These are phyloP conservation scores for Eudasyphora cyanicolor DNA, from an alignment of 2,888 invertebrate genomes.

Conservation along the genomic window DNA sequence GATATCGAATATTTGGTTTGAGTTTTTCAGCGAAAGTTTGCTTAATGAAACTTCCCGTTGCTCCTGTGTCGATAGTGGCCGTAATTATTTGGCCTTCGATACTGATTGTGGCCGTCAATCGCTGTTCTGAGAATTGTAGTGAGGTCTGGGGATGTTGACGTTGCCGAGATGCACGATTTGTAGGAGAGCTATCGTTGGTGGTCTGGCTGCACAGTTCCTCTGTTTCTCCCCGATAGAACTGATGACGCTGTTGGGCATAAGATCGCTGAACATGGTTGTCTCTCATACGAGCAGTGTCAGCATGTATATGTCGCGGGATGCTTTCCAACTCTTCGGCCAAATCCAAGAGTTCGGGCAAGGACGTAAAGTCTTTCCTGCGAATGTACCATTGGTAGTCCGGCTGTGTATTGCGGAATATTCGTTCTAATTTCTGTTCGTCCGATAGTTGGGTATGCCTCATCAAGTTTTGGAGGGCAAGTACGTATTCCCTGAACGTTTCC, in stretches of 20 bases:
- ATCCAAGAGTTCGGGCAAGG: not conserved
- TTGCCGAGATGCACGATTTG: no score
- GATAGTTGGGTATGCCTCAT: conserved; percentile 9
- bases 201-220: no score
- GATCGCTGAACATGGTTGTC: not conserved
- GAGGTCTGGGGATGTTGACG: not conserved
- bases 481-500: conserved; percentile 27
- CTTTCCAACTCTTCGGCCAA: not conserved
- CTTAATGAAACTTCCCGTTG: not conserved
- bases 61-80: not conserved
- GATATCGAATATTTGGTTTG: not conserved
- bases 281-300: not conserved
- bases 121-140: not conserved
- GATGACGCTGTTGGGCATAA: not conserved
- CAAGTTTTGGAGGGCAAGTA: not conserved
- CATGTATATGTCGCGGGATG: not conserved
- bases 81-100: not conserved
- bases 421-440: conserved; percentile 9
- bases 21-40: not conserved
- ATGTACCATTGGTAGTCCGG: conserved; percentile 10
- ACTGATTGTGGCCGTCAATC: not conserved
- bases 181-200: no score
- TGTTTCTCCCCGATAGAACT: not conserved
- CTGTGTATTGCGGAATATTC: conserved; percentile 37
- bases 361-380: not conserved